Conservation (phyloP, 2,113 vertebrate genomes). For the Hemichromis elongatus region DNA sequence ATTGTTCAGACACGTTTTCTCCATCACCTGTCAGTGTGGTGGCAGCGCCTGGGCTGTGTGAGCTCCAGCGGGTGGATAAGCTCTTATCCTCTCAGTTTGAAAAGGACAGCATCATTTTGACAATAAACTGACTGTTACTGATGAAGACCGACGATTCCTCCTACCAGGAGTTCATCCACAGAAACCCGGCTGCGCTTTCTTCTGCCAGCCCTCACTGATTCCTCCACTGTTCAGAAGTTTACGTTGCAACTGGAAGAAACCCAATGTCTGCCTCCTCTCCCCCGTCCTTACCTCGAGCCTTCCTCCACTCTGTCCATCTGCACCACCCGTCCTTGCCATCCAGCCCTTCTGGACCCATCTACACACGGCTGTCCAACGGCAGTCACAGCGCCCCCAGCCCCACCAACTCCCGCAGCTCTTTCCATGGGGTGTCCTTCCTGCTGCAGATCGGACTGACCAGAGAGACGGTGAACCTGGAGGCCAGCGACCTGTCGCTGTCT, state of each 20-base stretch:
- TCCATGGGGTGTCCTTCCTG: conserved; percentile 91
- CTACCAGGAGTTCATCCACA: background rate
- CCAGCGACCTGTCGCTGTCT: conserved; percentile 89
- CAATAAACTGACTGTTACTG: background rate
- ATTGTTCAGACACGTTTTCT: background rate
- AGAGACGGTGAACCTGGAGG: conserved; percentile 93
- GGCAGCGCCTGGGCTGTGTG: background rate
- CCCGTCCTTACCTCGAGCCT: conserved; percentile 88
- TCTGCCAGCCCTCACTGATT: conserved; percentile 4
- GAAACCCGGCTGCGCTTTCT: background rate
- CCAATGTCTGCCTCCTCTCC: conserved; percentile 98
- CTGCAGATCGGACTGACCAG: conserved; percentile 95
- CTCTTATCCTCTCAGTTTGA: background rate
- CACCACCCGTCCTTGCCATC: conserved; percentile 79
- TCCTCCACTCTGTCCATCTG: conserved; percentile 79
- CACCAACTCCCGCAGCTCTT: conserved; percentile 87
- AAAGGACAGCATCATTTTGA: background rate
- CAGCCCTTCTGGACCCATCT: conserved; percentile 82
- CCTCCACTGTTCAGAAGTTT: conserved; percentile 32
- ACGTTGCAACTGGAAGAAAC: conserved; percentile 73
- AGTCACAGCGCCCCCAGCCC: conserved; percentile 87
- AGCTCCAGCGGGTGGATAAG: conserved; percentile 4
- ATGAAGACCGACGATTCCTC: conserved; percentile 25
- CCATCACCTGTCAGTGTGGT: conserved; percentile 14
- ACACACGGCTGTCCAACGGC: conserved; percentile 90